Evolutionary conservation across 2,797 vertebrate species (phyloP).

Genomic region (Chiloscyllium punctatum): DNA sequence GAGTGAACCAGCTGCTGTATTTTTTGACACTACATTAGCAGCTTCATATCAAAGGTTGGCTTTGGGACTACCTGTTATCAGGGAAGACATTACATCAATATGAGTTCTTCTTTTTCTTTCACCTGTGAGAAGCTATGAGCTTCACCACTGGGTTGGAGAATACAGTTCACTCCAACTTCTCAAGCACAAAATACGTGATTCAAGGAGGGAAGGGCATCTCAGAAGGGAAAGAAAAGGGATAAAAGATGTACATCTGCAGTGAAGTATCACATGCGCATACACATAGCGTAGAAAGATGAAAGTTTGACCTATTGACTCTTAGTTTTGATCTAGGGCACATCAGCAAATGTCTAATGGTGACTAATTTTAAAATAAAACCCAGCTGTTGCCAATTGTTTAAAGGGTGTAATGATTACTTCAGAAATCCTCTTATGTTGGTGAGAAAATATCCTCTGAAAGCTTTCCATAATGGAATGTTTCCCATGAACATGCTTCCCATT

Average conservation of each 20-base stretch:
- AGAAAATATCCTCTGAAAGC: not conserved
- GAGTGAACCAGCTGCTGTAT: too few species aligned
- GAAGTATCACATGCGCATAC: not conserved
- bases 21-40: not conserved
- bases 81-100: not conserved
- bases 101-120: not conserved
- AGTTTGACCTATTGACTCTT: constrained; percentile 13
- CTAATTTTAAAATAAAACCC: not conserved
- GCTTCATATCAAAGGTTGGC: not conserved
- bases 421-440: constrained; percentile 5
- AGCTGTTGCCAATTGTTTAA: constrained; percentile 2
- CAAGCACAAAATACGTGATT: not conserved
- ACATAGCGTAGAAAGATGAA: not conserved
- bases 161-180: not conserved
- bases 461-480: not conserved
- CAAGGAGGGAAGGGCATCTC: not conserved
- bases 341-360: not conserved
- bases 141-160: not conserved
- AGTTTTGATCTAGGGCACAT: constrained; percentile 3
- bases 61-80: not conserved
- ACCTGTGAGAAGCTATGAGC: not conserved
- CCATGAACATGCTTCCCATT: constrained; percentile 12
- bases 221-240: not conserved
- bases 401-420: not conserved
- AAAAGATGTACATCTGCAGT: not conserved